A percentile compares a stretch with the other conserved stretches of the same genome.
phyloP scores from a whole-genome alignment of 2,888 invertebrate species.

The Catocala nupta region DNA sequence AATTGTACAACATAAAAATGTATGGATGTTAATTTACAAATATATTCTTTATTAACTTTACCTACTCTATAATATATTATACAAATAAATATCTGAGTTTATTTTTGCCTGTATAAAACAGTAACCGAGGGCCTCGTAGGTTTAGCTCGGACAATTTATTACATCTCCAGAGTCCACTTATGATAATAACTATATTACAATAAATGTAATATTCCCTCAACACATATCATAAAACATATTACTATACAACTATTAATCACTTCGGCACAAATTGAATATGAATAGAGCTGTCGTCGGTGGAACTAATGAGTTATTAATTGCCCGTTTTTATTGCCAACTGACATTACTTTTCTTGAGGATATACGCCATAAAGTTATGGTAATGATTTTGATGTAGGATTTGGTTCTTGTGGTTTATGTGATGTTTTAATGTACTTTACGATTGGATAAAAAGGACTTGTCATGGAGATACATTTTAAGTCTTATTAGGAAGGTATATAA shows the following conservation, averaged over 20 bases:
- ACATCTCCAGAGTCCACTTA: conserved; percentile 7
- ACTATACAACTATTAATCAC: conserved; percentile 29
- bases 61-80: too few species aligned
- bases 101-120: background rate
- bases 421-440: too few species aligned
- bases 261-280: conserved; percentile 41
- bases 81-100: too few species aligned
- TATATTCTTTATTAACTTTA: too few species aligned
- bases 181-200: conserved; percentile 9
- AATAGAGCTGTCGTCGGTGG: conserved; percentile 29
- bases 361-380: conserved; percentile 10
- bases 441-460: too few species aligned
- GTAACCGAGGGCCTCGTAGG: background rate
- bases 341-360: conserved; percentile 21
- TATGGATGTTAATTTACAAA: too few species aligned
- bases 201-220: conserved; percentile 9
- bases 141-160: conserved; percentile 7
- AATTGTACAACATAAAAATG: too few species aligned
- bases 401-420: too few species aligned
- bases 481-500: too few species aligned
- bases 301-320: conserved; percentile 46
- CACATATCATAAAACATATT: conserved; percentile 1
- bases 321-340: conserved; percentile 31
- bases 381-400: too few species aligned
- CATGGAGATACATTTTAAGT: too few species aligned